Percentiles rank a stretch among this genome's conserved stretches.
Conservation (phyloP, 2,888 invertebrate species). For the Nemurella pictetii region DNA sequence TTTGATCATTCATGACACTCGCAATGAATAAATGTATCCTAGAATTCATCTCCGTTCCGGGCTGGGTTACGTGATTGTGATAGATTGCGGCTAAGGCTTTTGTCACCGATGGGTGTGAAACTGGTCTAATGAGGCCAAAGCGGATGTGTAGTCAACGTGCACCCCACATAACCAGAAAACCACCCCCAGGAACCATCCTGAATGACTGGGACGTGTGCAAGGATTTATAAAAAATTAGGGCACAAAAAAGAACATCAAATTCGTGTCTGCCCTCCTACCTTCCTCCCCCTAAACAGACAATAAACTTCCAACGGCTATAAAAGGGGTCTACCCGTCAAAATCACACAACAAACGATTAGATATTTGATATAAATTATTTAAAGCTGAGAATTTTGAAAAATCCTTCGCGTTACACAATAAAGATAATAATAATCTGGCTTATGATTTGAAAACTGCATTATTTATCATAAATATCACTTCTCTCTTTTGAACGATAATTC, state of each 20-base stretch:
- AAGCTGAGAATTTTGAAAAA: not conserved
- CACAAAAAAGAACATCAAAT: slow-evolving; percentile 21
- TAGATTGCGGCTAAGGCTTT: slow-evolving; percentile 2
- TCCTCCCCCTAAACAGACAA: not conserved
- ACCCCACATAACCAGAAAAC: not conserved
- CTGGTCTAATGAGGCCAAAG: not conserved
- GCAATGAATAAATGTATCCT: not conserved
- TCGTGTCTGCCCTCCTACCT: not conserved
- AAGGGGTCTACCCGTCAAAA: not conserved
- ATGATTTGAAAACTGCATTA: too few relatives aligned
- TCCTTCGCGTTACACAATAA: too few relatives aligned
- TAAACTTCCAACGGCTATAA: not conserved
- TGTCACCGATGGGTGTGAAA: not conserved
- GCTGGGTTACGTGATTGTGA: not conserved
- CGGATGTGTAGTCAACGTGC: slow-evolving; percentile 2
- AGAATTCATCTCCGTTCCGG: not conserved
- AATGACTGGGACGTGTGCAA: not conserved
- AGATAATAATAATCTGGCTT: too few relatives aligned
- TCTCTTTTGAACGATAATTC: too few relatives aligned
- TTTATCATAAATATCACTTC: too few relatives aligned
- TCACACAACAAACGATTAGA: not conserved
- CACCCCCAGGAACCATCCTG: slow-evolving; percentile 6
- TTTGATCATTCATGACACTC: not conserved
- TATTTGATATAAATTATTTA: not conserved
- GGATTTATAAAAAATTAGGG: slow-evolving; percentile 17